Percentiles rank a stretch among this genome's conserved stretches.
Conservation (phyloP, 2,797 vertebrate species). For the Mycteria americana region DNA sequence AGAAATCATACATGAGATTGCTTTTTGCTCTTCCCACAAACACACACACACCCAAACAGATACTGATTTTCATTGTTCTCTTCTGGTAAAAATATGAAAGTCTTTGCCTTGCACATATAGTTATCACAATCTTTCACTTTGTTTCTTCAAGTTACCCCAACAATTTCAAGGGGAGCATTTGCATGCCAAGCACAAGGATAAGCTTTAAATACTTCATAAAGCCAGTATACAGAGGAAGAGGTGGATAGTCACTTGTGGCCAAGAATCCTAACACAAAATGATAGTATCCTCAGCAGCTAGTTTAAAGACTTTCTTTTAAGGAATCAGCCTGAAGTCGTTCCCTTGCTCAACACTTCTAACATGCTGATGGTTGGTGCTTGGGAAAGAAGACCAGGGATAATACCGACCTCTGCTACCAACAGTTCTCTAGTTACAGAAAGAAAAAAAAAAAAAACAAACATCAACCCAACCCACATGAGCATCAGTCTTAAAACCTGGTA, state of each 20-base stretch:
- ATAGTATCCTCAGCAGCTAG: background rate
- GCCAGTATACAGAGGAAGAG: background rate
- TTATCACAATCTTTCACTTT: background rate
- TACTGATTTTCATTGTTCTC: background rate
- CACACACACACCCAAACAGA: background rate
- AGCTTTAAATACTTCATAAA: background rate
- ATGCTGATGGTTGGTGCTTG: background rate
- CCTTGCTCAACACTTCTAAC: background rate
- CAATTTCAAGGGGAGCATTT: background rate
- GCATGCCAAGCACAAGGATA: background rate
- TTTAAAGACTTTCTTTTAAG: background rate
- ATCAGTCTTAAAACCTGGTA: background rate
- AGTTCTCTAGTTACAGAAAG: background rate
- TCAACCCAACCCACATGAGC: background rate
- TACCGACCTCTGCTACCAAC: background rate
- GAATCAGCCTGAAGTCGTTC: background rate
- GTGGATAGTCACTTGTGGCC: no score
- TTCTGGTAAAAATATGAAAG: background rate
- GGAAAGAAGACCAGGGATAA: background rate
- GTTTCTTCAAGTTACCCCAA: background rate
- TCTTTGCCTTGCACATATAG: background rate
- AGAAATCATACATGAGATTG: conserved; percentile 32
- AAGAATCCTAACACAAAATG: background rate
- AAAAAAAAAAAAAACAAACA: no score
- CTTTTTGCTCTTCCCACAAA: background rate